Evolutionary conservation across 2,797 vertebrate genomes (phyloP).

Genomic region (Petrocephalus schoutedeni): DNA sequence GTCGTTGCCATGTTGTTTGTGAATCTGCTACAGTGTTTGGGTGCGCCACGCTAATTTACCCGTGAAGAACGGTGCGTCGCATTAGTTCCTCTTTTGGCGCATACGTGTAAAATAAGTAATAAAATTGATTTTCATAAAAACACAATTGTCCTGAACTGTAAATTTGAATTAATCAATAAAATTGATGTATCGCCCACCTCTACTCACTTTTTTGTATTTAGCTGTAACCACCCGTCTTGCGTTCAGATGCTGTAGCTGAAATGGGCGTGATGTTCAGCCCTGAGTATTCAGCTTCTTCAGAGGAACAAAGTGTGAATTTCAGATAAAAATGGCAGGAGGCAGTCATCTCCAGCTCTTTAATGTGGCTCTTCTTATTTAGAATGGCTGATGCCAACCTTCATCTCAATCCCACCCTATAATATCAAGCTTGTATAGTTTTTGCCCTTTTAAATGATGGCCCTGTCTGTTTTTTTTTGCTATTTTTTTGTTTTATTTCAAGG

Average conservation of each 20-base stretch:
- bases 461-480: background rate
- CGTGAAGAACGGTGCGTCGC: too few relatives aligned
- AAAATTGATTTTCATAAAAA: too few relatives aligned
- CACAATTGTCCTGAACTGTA: too few relatives aligned
- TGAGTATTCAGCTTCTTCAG: background rate
- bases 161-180: too few relatives aligned
- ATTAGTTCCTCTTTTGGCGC: too few relatives aligned
- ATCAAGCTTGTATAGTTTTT: background rate
- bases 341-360: background rate
- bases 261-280: background rate
- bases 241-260: background rate
- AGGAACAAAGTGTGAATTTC: background rate
- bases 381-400: background rate
- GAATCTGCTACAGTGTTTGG: too few relatives aligned
- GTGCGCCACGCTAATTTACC: too few relatives aligned
- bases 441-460: background rate
- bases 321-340: background rate
- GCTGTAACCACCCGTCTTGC: background rate
- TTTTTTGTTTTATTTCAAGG: background rate
- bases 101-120: too few relatives aligned
- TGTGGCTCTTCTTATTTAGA: background rate
- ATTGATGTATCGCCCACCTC: background rate
- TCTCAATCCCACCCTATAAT: background rate
- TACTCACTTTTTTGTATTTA: background rate
- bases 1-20: too few relatives aligned